These are phyloP conservation scores for Phytoseiulus persimilis DNA, from an alignment of 2,888 invertebrate species.

Conservation along the genomic window DNA sequence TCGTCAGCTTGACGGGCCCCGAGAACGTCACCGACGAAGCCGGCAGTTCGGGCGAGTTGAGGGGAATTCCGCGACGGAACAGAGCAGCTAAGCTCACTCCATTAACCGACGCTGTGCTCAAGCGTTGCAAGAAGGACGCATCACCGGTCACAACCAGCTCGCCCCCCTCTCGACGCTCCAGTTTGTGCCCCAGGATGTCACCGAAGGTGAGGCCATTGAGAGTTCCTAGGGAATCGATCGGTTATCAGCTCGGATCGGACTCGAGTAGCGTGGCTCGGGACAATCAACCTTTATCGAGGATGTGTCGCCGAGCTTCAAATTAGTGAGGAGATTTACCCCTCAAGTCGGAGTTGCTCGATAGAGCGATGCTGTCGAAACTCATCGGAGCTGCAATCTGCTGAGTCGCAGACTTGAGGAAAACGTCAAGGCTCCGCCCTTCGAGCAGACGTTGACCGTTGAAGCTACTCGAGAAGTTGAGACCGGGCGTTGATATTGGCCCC, in stretches of 20 bases:
- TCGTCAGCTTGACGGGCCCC: neutral
- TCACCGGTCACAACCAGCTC: neutral
- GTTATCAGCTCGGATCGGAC: no score
- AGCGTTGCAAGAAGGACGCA: neutral
- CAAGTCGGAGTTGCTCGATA: no score
- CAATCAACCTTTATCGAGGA: no score
- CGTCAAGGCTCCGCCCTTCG: neutral
- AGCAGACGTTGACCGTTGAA: neutral
- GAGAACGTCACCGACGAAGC: neutral
- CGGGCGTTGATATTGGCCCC: no score
- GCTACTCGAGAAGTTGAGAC: neutral
- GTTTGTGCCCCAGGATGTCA: neutral
- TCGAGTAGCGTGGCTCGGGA: no score
- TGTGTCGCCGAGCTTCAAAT: no score
- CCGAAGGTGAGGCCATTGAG: neutral
- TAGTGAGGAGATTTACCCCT: no score
- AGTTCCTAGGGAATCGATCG: no score
- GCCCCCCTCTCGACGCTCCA: neutral
- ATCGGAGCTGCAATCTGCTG: no score
- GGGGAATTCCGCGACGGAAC: neutral
- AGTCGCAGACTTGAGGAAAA: no score
- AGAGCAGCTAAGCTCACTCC: neutral
- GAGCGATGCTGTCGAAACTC: no score
- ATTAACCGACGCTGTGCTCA: neutral
- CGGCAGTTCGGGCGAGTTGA: neutral